A percentile compares a stretch with the other conserved stretches of the same genome.
Conservation (phyloP, 2,888 invertebrate species). For the Drepanosiphum platanoidis region DNA sequence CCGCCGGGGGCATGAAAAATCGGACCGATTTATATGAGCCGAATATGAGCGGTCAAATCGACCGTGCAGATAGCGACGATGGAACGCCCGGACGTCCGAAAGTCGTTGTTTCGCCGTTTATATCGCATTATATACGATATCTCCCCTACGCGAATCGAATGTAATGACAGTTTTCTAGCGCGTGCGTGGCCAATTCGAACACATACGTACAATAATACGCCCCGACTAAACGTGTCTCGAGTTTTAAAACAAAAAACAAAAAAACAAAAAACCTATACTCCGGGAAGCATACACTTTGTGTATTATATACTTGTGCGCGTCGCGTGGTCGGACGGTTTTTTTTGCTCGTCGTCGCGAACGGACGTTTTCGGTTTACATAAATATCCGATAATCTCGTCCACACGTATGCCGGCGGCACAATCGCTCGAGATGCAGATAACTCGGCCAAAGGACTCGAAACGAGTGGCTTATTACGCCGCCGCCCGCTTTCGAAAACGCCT, state of each 20-base stretch:
- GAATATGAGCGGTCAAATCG: slow-evolving; percentile 57
- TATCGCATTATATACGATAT: slow-evolving; percentile 55
- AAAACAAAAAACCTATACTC: background rate
- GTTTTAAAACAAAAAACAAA: background rate
- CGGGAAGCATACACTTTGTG: too few relatives aligned
- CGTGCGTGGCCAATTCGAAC: background rate
- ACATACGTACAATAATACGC: background rate
- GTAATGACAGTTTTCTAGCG: slow-evolving; percentile 36
- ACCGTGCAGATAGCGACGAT: slow-evolving; percentile 52
- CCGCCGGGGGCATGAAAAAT: slow-evolving; percentile 36
- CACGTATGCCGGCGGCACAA: too few relatives aligned
- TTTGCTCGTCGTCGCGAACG: too few relatives aligned
- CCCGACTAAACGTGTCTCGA: background rate
- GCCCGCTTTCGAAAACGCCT: too few relatives aligned
- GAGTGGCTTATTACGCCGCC: too few relatives aligned
- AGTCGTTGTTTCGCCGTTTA: slow-evolving; percentile 61
- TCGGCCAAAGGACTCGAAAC: too few relatives aligned
- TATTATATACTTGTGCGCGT: too few relatives aligned
- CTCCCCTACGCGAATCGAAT: slow-evolving; percentile 27
- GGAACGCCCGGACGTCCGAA: slow-evolving; percentile 56
- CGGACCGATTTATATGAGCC: slow-evolving; percentile 47
- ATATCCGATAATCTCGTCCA: too few relatives aligned
- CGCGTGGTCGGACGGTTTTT: too few relatives aligned
- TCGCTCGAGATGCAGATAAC: too few relatives aligned
- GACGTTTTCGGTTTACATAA: too few relatives aligned